These are phyloP conservation scores for Ophthalmolycus amberensis DNA, from an alignment of 2,113 vertebrate genomes.

Conservation along the genomic window DNA sequence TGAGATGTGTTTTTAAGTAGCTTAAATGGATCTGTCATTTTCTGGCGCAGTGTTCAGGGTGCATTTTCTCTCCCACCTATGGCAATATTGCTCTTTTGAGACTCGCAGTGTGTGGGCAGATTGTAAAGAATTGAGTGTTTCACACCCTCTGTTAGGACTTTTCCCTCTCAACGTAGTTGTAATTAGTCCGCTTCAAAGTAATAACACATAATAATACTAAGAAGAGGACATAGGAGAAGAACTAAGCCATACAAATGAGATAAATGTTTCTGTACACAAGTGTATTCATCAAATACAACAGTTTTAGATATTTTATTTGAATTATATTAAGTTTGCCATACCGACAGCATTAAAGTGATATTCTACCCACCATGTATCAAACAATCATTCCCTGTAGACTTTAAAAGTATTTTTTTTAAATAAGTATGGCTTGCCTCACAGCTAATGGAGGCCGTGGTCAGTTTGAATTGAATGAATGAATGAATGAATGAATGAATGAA, in stretches of 20 bases:
- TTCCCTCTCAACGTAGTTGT: slow-evolving; percentile 30
- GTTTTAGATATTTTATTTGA: background rate
- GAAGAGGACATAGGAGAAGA: background rate
- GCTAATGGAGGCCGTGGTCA: background rate
- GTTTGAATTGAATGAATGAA: background rate
- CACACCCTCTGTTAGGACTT: slow-evolving; percentile 28
- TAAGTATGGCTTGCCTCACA: background rate
- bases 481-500: too few relatives aligned
- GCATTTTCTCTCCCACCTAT: slow-evolving; percentile 62
- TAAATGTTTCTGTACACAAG: background rate
- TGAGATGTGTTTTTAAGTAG: slow-evolving; percentile 69
- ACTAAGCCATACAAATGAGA: background rate
- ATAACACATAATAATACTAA: slow-evolving; percentile 1
- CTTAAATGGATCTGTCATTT: slow-evolving; percentile 64
- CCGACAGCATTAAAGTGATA: background rate
- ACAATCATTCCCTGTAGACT: background rate
- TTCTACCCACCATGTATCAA: background rate
- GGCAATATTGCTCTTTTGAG: slow-evolving; percentile 64
- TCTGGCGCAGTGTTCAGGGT: slow-evolving; percentile 49
- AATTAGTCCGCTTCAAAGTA: slow-evolving; percentile 16
- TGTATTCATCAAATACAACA: background rate
- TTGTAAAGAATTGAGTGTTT: slow-evolving; percentile 51
- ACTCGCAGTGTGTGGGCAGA: slow-evolving; percentile 47
- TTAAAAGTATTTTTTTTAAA: background rate
- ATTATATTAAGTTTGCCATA: background rate